Evolutionary conservation across 2,113 vertebrate species (phyloP).

Genomic region (Podiceps cristatus): DNA sequence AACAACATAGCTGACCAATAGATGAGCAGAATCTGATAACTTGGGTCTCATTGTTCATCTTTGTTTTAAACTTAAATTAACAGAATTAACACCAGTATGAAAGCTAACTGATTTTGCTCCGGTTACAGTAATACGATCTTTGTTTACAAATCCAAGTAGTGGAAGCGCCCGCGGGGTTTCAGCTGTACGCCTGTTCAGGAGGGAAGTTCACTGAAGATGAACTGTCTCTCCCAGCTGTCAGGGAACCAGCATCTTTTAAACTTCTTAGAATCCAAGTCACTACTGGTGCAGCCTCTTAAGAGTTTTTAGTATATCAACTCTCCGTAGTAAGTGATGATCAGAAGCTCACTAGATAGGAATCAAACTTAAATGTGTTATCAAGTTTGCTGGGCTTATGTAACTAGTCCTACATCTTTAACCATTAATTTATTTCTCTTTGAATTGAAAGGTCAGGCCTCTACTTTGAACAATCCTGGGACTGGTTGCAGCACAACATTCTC

Average conservation of each 20-base stretch:
- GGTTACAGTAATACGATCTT: neutral
- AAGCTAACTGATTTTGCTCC: neutral
- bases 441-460: constrained; percentile 87
- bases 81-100: neutral
- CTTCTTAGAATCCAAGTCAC: neutral
- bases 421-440: neutral
- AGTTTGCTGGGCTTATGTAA: neutral
- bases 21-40: neutral
- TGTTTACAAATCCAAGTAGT: neutral
- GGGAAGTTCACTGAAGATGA: neutral
- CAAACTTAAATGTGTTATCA: neutral
- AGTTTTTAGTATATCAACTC: neutral
- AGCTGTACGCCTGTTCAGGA: neutral
- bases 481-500: constrained; percentile 83
- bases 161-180: neutral
- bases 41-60: neutral
- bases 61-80: neutral
- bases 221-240: neutral
- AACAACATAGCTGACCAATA: neutral
- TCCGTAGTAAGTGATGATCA: neutral
- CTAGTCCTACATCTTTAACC: neutral
- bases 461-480: constrained; percentile 79
- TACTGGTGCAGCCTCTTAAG: neutral
- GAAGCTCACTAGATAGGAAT: neutral
- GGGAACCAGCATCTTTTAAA: neutral